Evolutionary conservation across 2,888 invertebrate genomes (phyloP).

Genomic region (Diogma glabrata): DNA sequence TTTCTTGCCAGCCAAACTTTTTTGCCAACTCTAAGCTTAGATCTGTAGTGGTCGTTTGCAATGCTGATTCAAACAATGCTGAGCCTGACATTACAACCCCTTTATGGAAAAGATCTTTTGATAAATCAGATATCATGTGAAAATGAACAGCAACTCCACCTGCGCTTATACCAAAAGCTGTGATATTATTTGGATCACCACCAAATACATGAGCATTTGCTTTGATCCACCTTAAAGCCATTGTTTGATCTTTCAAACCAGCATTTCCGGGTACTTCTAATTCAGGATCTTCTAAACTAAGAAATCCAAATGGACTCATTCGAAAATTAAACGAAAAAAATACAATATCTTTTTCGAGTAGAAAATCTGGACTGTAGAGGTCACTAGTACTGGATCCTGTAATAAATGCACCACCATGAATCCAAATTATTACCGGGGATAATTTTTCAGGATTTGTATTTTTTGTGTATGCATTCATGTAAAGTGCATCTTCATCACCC

Average conservation of each 20-base stretch:
- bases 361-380: conserved; percentile 37
- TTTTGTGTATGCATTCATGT: conserved; percentile 32
- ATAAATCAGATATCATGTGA: conserved; percentile 38
- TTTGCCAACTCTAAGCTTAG: conserved; percentile 31
- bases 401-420: conserved; percentile 40
- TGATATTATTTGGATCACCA: conserved; percentile 9
- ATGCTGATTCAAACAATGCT: too few relatives aligned
- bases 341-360: conserved; percentile 38
- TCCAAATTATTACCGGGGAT: conserved; percentile 38
- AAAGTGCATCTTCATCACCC: conserved; percentile 43
- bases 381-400: conserved; percentile 36
- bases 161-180: conserved; percentile 27
- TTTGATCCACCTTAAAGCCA: conserved; percentile 31
- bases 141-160: conserved; percentile 39
- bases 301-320: conserved; percentile 33
- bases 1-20: conserved; percentile 28
- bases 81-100: conserved; percentile 33
- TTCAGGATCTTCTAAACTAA: conserved; percentile 28
- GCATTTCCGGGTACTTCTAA: conserved; percentile 33
- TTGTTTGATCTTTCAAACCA: conserved; percentile 20
- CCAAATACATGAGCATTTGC: not conserved
- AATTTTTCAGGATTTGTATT: conserved; percentile 21
- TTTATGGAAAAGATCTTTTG: conserved; percentile 34
- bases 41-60: conserved; percentile 25
- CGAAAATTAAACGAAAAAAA: conserved; percentile 26